Base-by-base conservation (phyloP, 2,113 vertebrate genomes). In the Paralichthys olivaceus region DNA sequence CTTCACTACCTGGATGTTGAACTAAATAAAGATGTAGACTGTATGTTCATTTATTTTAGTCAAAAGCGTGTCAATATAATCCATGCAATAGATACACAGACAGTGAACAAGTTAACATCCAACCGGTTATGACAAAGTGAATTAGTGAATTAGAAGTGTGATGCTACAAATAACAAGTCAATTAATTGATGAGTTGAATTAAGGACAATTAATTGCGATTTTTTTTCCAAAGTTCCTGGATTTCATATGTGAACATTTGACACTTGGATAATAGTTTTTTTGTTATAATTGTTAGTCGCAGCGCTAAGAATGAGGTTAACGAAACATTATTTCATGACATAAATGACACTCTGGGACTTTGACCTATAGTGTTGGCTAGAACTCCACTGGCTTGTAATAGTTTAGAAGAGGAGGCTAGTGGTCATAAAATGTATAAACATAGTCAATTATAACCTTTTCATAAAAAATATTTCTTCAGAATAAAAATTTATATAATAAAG, bases 1-100 rank as follows among this genome's bases (percentile, higher is more conserved):
- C 22, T 23, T 47, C n/a, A 26, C 49, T 19, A 13, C 26, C 34
- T 74, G 29, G 47, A 57, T 69, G 54, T 28, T 82, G 7, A 34
- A 28, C 6, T 58, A 17, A 4, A 2, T 29, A 58, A 53, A 53
- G 19, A 8, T 53, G 5, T 23, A 1, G 2, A 26, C 12, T 56
- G 54, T 26, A 13, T 26, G 22, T 26, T 26, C 23, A 11, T 56
- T 9, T 26, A 56, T 40, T 40, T 40, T 40, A 40, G 37, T 40
- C 37, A 13, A 40, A 12, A 34, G 32, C 32, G 9, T 34, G 32
- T 34, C 32, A 34, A 34, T 34, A 40, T 13, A 40, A 40, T 40
- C 37, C 37, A 13, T 11, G 12, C 11, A 40, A 13, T 40, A 40
- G 37, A 40, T 0, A 9, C 12, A 9, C 7, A 40, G 12, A 40